Base-by-base conservation (phyloP, 2,113 vertebrate genomes). In the Heterochromis multidens region DNA sequence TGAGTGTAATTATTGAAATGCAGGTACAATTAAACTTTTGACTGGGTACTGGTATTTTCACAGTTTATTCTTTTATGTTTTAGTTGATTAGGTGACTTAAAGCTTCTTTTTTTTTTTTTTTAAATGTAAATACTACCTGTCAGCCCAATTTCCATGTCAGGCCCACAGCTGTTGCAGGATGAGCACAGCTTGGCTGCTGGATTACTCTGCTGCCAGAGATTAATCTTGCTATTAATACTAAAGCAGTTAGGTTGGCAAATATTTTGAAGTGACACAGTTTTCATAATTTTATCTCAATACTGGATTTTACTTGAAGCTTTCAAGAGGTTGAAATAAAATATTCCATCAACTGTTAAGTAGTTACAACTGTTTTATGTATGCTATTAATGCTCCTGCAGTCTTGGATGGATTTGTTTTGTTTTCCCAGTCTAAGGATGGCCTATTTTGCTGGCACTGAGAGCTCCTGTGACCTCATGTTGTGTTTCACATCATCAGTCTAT, bases 11-110 rank as follows among this genome's bases (percentile, higher is more conserved):
- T 37, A 56, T 77, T 87, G 40, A 87, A 83, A 65, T 80, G 49
- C 59, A 54, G 56, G 52, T 79, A 77, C 13, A 72, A 88, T 77
- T 80, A 87, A 92, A 90, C 59, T 14, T 79, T 83, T 79, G 49
- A 79, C 79, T 85, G 65, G n/a, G 23, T 62, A 46, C n/a, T 8
- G 13, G 19, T 2, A 60, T 59, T 14, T 37, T 19, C 80, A 46
- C 19, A 62, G 40, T 70, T 1, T 13, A 61, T 81, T 74, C 57
- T 77, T 54, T 2, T 1, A 74, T 52, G 11, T 25, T 46, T 25
- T 62, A 49, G 23, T 13, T 8, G 6, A 78, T 49, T 1, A 1
- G 13, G 3, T 81, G 49, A 52, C 49, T 52, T 31, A 3, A 54
- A 23, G 19, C 1, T 1, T 17, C 37, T 65, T 65, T 5, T 40